A percentile compares a stretch with the other conserved stretches of the same genome.
These are phyloP conservation scores for Blastomussa wellsi DNA, from an alignment of 92 coral and sea anemone genomes.

Conservation along the genomic window DNA sequence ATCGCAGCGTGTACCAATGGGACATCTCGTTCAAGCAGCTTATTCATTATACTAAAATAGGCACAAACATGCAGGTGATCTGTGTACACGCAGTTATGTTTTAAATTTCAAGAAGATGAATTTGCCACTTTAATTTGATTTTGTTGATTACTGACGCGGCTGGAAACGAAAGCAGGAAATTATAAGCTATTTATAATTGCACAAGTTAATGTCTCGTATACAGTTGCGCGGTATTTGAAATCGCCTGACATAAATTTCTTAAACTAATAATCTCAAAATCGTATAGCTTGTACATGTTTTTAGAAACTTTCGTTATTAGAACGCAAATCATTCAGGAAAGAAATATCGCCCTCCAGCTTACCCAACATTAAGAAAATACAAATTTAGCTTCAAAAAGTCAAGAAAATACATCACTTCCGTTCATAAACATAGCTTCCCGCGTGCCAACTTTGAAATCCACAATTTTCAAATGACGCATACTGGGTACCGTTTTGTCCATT, in stretches of 20 bases:
- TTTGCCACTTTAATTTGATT: background rate
- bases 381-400: background rate
- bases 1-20: background rate
- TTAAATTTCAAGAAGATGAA: background rate
- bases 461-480: background rate
- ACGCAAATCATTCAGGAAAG: background rate
- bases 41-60: background rate
- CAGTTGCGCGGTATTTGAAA: background rate
- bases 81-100: background rate
- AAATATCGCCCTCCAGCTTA: background rate
- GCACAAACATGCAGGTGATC: background rate
- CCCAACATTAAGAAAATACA: background rate
- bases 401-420: background rate
- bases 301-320: background rate
- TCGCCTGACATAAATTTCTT: background rate
- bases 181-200: background rate
- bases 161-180: background rate
- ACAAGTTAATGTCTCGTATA: background rate
- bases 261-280: background rate
- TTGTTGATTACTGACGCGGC: background rate
- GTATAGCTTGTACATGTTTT: background rate
- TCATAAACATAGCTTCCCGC: background rate
- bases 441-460: background rate
- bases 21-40: background rate
- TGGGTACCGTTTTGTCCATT: background rate